Evolutionary conservation across 1,140 invertebrate genomes (phyloP), one percentile per base, ranked within the genome.

Genomic region (Notospermus geniculatus): DNA sequence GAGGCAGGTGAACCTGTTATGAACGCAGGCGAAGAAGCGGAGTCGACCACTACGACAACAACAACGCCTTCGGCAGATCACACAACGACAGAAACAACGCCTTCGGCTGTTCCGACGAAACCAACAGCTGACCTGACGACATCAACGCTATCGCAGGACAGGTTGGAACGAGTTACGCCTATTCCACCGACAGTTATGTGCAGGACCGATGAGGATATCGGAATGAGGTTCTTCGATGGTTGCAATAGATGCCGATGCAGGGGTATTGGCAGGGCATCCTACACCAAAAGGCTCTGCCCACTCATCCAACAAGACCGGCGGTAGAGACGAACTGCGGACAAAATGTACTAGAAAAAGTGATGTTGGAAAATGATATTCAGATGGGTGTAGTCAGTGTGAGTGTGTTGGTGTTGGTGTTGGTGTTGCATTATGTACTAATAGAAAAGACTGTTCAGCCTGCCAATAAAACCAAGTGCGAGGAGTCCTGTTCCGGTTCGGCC

Each of bases 351-450:
- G 5, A 5, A 9, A 50, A n/a, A 27, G 5, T 5, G 25, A 50
- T n/a, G n/a, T 19, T 27, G 19, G 46, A 5, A 50, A 50, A 50
- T 5, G 46, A n/a, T 50, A 50, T 27, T 50, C n/a, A 5, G 46
- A 50, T n/a, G 46, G 46, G n/a, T 50, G 46, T n/a, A 50, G n/a
- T n/a, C n/a, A n/a, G 46, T 50, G 46, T 50, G 9, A n/a, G 46
- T 50, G 46, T 50, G 4, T 19, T 9, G n/a, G 19, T 27, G 25
- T 50, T 27, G 46, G 46, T 5, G 9, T 5, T 19, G 46, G 5
- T 23, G 19, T 9, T 27, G n/a, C n/a, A n/a, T n/a, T n/a, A n/a
- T 50, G 46, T 27, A 50, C 46, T 23, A 5, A 27, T 19, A 50
- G 25, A 50, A n/a, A n/a, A n/a, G 46, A 4, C 19, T 50, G 46